These are phyloP conservation scores for Myotis pilosus DNA, from an alignment of 2,797 vertebrate genomes.

Conservation along the genomic window DNA sequence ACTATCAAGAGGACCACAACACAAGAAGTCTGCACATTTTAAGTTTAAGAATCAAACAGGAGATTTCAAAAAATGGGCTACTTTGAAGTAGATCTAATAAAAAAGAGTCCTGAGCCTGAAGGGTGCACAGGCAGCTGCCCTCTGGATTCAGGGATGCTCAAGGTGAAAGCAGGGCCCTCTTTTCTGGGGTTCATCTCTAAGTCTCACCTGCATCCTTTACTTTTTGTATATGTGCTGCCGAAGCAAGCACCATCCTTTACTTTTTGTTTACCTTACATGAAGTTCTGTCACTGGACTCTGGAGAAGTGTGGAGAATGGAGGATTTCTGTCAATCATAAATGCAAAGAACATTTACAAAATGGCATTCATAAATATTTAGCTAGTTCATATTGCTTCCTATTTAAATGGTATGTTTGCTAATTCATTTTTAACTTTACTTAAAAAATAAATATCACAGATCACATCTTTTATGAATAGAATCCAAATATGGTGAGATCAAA, in stretches of 20 bases:
- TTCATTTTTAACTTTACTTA: conserved; percentile 26
- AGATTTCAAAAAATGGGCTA: background rate
- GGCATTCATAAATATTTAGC: background rate
- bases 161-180: accelerated
- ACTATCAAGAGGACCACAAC: background rate
- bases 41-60: background rate
- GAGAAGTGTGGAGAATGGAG: background rate
- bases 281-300: background rate
- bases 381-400: background rate
- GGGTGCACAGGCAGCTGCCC: background rate
- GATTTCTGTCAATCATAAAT: background rate
- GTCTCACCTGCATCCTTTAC: background rate
- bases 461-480: background rate
- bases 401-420: background rate
- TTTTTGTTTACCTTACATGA: background rate
- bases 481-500: background rate
- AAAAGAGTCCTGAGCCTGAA: background rate
- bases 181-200: too few relatives aligned
- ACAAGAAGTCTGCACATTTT: background rate
- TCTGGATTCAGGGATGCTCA: accelerated
- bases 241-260: background rate
- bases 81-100: background rate
- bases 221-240: too few relatives aligned
- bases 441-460: conserved; percentile 43
- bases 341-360: background rate